Evolutionary conservation across 2,113 vertebrate species (phyloP).

Genomic region (Varanus salvator): DNA sequence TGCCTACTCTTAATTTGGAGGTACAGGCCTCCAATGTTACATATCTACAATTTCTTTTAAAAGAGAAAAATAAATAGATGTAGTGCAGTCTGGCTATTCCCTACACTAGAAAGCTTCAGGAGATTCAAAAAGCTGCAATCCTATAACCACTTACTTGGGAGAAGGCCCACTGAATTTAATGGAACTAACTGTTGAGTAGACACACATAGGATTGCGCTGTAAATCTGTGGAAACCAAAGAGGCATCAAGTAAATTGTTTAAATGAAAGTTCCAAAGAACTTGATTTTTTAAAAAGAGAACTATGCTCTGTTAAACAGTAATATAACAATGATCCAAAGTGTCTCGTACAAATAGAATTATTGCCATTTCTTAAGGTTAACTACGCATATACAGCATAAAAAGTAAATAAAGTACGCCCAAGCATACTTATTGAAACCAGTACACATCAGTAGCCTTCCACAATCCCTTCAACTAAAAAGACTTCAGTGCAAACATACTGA

Average conservation of each 20-base stretch:
- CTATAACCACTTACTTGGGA: not conserved
- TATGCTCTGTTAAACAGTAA: constrained; percentile 13
- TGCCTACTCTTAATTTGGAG: not conserved
- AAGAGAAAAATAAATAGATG: not conserved
- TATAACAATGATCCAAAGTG: not conserved
- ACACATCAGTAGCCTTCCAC: constrained; percentile 40
- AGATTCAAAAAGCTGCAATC: not conserved
- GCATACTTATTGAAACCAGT: constrained; percentile 61
- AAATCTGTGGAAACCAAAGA: no score
- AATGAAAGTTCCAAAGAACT: constrained; percentile 37
- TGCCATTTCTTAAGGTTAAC: constrained; percentile 47
- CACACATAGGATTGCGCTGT: not conserved
- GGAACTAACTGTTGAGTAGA: not conserved
- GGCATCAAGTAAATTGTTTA: not conserved
- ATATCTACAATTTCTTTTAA: constrained; percentile 25
- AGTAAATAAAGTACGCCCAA: constrained; percentile 46
- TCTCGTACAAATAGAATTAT: constrained; percentile 51
- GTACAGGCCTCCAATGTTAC: constrained; percentile 52
- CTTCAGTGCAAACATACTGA: not conserved
- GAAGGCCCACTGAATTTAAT: not conserved
- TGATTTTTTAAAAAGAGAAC: constrained; percentile 42
- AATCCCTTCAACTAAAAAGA: not conserved
- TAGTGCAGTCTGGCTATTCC: constrained; percentile 22
- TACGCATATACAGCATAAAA: constrained; percentile 35
- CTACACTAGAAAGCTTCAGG: not conserved